Percentiles rank a stretch among this genome's conserved stretches.
Conservation (phyloP, 92 coral and sea anemone species). For the Hydrozoanthus gracilis region DNA sequence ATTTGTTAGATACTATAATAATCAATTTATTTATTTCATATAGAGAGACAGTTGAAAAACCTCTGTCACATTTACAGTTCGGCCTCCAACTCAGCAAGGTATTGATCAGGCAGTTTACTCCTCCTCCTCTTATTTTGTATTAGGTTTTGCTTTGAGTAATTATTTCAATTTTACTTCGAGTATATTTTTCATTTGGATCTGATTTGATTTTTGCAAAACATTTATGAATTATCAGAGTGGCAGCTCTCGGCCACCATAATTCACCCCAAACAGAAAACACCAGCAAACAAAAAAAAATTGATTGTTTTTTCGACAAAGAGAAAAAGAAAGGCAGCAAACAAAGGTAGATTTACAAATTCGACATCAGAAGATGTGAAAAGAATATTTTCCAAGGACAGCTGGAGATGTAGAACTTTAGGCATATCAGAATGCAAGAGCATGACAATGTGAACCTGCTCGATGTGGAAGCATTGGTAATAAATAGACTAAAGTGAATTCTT, state of each 20-base stretch:
- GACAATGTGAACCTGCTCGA: conserved; percentile 27
- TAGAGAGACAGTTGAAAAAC: neutral
- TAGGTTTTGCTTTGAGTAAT: too few relatives aligned
- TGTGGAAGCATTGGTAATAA: conserved; percentile 12
- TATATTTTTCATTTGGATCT: too few relatives aligned
- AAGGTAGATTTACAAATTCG: conserved; percentile 35
- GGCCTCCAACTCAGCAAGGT: neutral
- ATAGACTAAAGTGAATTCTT: neutral
- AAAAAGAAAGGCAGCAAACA: conserved; percentile 6
- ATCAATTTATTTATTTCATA: too few relatives aligned
- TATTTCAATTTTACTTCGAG: too few relatives aligned
- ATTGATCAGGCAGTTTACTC: neutral
- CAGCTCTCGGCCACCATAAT: too few relatives aligned
- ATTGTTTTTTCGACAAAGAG: neutral
- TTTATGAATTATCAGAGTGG: too few relatives aligned
- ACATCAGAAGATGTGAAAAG: conserved; percentile 33
- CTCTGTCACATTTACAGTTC: neutral
- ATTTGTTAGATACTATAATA: neutral
- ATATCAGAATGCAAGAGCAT: conserved; percentile 29
- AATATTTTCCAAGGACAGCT: conserved; percentile 20
- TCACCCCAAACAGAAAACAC: neutral
- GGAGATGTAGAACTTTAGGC: conserved; percentile 4
- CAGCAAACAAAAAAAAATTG: neutral
- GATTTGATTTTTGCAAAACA: too few relatives aligned
- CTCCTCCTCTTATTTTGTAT: too few relatives aligned